Conservation (phyloP, 1,140 invertebrate genomes). For the Drosophila pallidifrons region DNA sequence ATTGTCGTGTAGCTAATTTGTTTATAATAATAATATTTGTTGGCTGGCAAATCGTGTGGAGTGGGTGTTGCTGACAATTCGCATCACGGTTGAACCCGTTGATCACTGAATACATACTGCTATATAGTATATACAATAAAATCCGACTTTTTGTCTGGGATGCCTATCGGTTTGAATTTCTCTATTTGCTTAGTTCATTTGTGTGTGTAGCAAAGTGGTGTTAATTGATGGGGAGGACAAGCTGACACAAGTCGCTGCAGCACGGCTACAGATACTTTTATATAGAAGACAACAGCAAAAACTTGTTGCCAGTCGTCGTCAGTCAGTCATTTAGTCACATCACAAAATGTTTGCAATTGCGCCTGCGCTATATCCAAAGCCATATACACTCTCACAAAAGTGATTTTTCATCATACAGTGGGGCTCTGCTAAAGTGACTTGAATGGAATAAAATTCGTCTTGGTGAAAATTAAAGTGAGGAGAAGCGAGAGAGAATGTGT, state of each 20-base stretch:
- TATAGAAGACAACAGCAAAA: constrained; percentile 29
- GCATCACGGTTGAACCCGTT: constrained; percentile 5
- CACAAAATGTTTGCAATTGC: constrained; percentile 49
- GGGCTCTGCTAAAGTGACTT: constrained; percentile 10
- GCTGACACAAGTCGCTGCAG: constrained; percentile 45
- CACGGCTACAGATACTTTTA: constrained; percentile 23
- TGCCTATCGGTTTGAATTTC: constrained; percentile 6
- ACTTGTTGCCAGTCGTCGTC: constrained; percentile 70
- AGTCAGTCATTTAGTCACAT: constrained; percentile 50
- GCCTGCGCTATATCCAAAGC: constrained; percentile 56
- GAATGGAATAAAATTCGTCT: neutral
- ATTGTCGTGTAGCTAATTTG: constrained; percentile 52
- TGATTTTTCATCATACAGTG: constrained; percentile 27
- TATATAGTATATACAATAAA: constrained; percentile 5
- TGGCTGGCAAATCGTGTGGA: neutral
- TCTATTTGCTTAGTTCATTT: constrained; percentile 54
- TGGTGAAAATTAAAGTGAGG: neutral
- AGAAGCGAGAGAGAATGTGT: no score
- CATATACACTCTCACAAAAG: constrained; percentile 15
- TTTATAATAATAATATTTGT: constrained; percentile 45
- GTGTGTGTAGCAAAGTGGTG: constrained; percentile 55
- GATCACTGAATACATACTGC: constrained; percentile 41
- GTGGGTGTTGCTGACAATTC: constrained; percentile 29
- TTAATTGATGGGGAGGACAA: constrained; percentile 70
- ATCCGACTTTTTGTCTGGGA: constrained; percentile 39